Evolutionary conservation across 2,797 vertebrate genomes (phyloP).

Genomic region (Gymnocypris eckloni): DNA sequence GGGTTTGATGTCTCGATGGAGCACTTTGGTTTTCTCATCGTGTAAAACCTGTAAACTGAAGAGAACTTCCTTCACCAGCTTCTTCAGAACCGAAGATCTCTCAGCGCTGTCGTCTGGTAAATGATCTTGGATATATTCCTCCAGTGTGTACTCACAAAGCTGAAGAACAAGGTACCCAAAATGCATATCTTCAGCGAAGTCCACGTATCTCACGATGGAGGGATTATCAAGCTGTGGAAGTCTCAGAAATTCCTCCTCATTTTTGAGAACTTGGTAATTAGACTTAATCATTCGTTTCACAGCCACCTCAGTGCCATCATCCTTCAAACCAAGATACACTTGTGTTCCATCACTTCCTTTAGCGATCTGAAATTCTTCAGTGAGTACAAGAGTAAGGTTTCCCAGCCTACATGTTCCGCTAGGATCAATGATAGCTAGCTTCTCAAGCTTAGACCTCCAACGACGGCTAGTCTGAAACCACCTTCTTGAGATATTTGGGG

Average conservation of each 20-base stretch:
- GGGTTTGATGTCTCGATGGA: slow-evolving; percentile 76
- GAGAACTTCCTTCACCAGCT: slow-evolving; percentile 62
- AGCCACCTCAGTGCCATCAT: slow-evolving; percentile 75
- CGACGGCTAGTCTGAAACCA: slow-evolving; percentile 59
- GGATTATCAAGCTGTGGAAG: slow-evolving; percentile 65
- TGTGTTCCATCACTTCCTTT: slow-evolving; percentile 72
- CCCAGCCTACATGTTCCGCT: slow-evolving; percentile 30
- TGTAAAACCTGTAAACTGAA: slow-evolving; percentile 68
- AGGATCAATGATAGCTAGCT: slow-evolving; percentile 42
- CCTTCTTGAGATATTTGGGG: not conserved
- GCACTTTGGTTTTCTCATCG: slow-evolving; percentile 56
- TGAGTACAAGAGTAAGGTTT: no score
- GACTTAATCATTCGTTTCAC: slow-evolving; percentile 69
- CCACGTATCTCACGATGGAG: slow-evolving; percentile 71
- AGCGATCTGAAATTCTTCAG: slow-evolving; percentile 66
- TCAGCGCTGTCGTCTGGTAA: not conserved
- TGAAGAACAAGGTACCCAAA: slow-evolving; percentile 76
- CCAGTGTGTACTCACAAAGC: slow-evolving; percentile 74
- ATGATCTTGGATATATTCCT: slow-evolving; percentile 62
- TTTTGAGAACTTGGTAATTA: slow-evolving; percentile 67
- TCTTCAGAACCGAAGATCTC: slow-evolving; percentile 2
- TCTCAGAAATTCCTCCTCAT: slow-evolving; percentile 65
- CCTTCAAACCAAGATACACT: slow-evolving; percentile 72
- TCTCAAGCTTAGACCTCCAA: slow-evolving; percentile 64
- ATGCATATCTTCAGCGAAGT: slow-evolving; percentile 66